These are phyloP conservation scores for Hippocampus comes DNA, from an alignment of 2,113 vertebrate species.

Conservation along the genomic window DNA sequence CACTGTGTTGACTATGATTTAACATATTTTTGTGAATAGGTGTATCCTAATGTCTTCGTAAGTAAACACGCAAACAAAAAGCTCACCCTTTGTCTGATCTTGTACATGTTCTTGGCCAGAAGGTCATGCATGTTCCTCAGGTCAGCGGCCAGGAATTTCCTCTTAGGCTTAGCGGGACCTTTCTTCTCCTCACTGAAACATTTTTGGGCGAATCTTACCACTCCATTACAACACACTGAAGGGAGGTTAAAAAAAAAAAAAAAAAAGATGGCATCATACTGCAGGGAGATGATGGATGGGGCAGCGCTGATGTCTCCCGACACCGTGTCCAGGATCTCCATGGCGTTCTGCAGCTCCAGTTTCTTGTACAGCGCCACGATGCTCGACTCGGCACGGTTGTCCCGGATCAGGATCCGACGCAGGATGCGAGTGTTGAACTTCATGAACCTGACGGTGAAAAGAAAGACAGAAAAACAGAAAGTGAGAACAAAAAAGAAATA, in stretches of 20 bases:
- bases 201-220: neutral
- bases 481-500: too few relatives aligned
- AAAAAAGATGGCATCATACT: conserved; percentile 68
- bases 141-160: conserved; percentile 77
- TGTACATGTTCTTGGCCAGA: conserved; percentile 94
- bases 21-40: neutral
- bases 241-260: neutral
- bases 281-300: conserved; percentile 61
- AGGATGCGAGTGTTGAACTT: conserved; percentile 88
- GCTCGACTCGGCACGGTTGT: conserved; percentile 84
- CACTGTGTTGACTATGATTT: too few relatives aligned
- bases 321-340: conserved; percentile 84
- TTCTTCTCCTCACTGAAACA: conserved; percentile 68
- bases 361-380: conserved; percentile 92
- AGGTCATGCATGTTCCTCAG: conserved; percentile 88
- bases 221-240: neutral
- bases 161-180: conserved; percentile 73
- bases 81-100: conserved; percentile 87
- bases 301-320: conserved; percentile 70
- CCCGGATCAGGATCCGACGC: conserved; percentile 83
- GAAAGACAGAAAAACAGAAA: neutral
- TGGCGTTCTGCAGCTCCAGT: conserved; percentile 89
- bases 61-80: neutral
- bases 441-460: conserved; percentile 79
- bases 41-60: neutral